Conservation (phyloP, 64 coral and sea anemone species). For the Dendronephthya gigantea region DNA sequence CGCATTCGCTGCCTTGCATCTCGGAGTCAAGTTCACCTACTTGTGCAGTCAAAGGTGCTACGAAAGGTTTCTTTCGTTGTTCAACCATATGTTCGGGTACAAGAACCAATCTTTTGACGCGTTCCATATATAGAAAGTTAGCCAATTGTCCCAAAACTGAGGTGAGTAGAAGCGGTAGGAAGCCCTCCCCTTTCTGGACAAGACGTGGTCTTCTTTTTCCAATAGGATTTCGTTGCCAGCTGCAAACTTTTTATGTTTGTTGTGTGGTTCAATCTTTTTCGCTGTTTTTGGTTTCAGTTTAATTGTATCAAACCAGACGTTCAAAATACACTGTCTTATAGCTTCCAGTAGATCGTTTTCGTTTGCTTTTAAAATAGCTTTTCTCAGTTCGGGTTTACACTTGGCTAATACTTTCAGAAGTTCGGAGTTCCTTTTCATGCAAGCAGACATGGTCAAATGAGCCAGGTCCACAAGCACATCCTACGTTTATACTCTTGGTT, state of each 20-base stretch:
- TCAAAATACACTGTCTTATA: background rate
- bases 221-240: background rate
- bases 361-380: background rate
- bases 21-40: background rate
- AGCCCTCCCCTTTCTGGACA: background rate
- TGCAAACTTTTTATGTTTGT: background rate
- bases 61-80: background rate
- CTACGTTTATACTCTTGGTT: background rate
- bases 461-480: background rate
- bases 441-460: background rate
- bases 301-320: background rate
- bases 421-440: background rate
- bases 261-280: background rate
- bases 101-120: background rate
- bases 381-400: background rate
- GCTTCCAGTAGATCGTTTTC: background rate
- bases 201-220: background rate
- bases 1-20: background rate
- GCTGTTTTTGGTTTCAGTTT: background rate
- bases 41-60: background rate
- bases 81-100: background rate
- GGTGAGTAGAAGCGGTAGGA: background rate
- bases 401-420: background rate
- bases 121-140: background rate
- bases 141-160: background rate